A percentile compares a stretch with the other conserved stretches of the same genome.
phyloP scores from a whole-genome alignment of 2,797 vertebrate genomes.

The Hydrolagus colliei region DNA sequence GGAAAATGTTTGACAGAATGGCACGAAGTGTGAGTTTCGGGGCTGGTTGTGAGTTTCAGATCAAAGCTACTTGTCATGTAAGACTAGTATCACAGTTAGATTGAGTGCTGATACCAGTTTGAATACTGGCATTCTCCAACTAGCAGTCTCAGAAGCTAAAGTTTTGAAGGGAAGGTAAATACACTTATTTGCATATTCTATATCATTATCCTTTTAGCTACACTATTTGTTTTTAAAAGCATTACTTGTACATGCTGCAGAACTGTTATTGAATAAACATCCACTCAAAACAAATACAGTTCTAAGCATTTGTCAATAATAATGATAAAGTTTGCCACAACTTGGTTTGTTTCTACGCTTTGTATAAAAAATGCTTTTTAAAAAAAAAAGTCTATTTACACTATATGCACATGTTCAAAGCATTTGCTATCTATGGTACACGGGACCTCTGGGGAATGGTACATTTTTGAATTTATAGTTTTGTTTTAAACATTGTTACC shows the following conservation, averaged over 20 bases:
- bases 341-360: background rate
- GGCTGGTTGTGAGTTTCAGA: background rate
- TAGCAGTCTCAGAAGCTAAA: too few species aligned
- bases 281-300: background rate
- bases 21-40: background rate
- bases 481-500: background rate
- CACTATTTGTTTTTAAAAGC: background rate
- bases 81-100: background rate
- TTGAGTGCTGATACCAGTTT: too few species aligned
- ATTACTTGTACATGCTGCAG: background rate
- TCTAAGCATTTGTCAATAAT: background rate
- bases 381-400: too few species aligned
- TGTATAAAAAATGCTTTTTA: too few species aligned
- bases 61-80: background rate
- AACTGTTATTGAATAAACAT: background rate
- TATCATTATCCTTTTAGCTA: background rate
- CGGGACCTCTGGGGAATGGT: background rate
- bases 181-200: background rate
- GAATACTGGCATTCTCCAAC: too few species aligned
- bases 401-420: too few species aligned
- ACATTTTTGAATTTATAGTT: background rate
- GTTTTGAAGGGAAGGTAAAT: too few species aligned
- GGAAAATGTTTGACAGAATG: background rate
- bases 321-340: background rate
- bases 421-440: background rate